phyloP scores from a whole-genome alignment of 2,888 invertebrate genomes.

The Tricholauxania praeusta region DNA sequence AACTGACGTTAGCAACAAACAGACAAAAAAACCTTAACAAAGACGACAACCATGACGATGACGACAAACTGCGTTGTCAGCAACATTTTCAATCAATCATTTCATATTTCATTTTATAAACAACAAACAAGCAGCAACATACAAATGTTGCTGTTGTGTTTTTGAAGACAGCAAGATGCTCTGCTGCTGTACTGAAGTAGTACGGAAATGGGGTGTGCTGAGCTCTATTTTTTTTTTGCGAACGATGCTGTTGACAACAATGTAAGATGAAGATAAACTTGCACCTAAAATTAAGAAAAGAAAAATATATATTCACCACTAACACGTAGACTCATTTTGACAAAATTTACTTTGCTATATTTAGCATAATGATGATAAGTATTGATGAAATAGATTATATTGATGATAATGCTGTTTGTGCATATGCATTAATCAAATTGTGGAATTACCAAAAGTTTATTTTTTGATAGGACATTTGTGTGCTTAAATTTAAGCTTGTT shows the following conservation, averaged over 20 bases:
- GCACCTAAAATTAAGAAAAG: not conserved
- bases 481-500: no score
- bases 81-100: conserved; percentile 37
- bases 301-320: no score
- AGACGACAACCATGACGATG: not conserved
- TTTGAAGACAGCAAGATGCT: no score
- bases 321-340: no score
- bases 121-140: not conserved
- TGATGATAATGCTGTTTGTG: not conserved
- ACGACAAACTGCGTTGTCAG: conserved; percentile 29
- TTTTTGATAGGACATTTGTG: no score
- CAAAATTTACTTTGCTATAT: not conserved
- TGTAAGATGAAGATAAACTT: conserved; percentile 15
- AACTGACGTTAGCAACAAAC: no score
- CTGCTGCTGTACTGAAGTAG: no score
- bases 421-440: no score
- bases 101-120: conserved; percentile 12
- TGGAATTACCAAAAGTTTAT: no score
- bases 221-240: no score
- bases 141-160: not conserved
- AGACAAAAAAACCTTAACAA: no score
- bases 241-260: conserved; percentile 4
- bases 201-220: no score
- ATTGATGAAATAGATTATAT: not conserved
- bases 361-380: not conserved